These are phyloP conservation scores for Platorchestia sp. DNA, from an alignment of 1,140 invertebrate genomes.

Conservation along the genomic window DNA sequence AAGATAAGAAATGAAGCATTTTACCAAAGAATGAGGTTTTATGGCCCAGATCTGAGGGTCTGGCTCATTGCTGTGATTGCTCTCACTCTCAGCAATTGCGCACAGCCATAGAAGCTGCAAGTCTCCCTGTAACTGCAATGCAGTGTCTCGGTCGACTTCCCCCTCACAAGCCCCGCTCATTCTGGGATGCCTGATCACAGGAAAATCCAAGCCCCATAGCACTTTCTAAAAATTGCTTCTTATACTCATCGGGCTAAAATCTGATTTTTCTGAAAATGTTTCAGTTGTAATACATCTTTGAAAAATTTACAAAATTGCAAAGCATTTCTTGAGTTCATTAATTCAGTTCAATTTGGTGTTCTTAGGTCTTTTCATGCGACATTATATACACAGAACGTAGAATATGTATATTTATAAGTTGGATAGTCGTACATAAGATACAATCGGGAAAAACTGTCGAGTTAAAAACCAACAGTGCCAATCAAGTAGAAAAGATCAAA, in stretches of 20 bases:
- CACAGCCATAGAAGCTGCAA: neutral
- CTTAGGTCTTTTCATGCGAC: no score
- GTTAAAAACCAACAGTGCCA: neutral
- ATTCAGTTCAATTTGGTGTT: no score
- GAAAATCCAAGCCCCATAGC: neutral
- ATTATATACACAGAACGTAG: no score
- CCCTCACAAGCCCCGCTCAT: neutral
- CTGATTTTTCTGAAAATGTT: neutral
- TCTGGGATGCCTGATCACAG: neutral
- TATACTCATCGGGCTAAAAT: neutral
- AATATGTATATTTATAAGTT: no score
- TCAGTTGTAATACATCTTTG: neutral
- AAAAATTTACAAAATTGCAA: neutral
- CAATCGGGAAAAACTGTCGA: no score
- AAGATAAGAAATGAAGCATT: conserved; percentile 10
- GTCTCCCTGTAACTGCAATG: neutral
- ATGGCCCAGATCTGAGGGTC: neutral
- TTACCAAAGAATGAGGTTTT: conserved; percentile 1
- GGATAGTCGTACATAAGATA: no score
- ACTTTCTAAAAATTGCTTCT: neutral
- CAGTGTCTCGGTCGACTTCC: neutral
- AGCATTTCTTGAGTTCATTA: neutral
- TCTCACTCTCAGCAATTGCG: neutral
- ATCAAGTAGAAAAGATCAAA: neutral
- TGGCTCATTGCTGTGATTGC: conserved; percentile 6